Percentiles rank a stretch among this genome's conserved stretches.
Evolutionary conservation across 2,797 vertebrate species (phyloP).

Genomic region (Chaetodon trifasciatus): DNA sequence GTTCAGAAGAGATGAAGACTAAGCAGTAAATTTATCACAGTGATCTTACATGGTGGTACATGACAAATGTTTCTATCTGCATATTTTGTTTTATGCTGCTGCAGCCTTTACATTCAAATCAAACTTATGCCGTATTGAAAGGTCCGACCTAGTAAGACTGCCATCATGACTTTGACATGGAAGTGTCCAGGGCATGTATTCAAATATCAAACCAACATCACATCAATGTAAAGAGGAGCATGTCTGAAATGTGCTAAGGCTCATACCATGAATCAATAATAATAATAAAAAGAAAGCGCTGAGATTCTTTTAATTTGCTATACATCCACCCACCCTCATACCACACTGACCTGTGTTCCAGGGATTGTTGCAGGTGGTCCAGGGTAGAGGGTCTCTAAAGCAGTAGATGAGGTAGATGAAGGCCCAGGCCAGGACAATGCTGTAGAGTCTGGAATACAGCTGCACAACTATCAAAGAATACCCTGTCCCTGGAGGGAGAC

Average conservation of each 20-base stretch:
- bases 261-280: neutral
- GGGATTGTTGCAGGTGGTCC: constrained; percentile 72
- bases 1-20: too few relatives aligned
- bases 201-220: neutral
- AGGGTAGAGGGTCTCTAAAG: constrained; percentile 73
- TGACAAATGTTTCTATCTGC: too few relatives aligned
- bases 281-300: neutral
- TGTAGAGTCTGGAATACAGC: constrained; percentile 66
- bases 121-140: too few relatives aligned
- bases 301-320: neutral
- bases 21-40: too few relatives aligned
- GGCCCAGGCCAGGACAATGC: constrained; percentile 74
- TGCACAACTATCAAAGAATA: constrained; percentile 51
- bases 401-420: constrained; percentile 72
- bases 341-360: constrained; percentile 74
- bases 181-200: neutral
- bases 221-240: neutral
- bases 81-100: too few relatives aligned
- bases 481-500: constrained; percentile 32
- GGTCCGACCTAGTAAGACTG: too few relatives aligned
- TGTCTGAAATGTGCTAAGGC: neutral
- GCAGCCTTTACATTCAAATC: too few relatives aligned
- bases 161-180: neutral
- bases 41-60: too few relatives aligned
- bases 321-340: neutral